Conservation (phyloP, 2,888 invertebrate species). For the Cantharis nigra region DNA sequence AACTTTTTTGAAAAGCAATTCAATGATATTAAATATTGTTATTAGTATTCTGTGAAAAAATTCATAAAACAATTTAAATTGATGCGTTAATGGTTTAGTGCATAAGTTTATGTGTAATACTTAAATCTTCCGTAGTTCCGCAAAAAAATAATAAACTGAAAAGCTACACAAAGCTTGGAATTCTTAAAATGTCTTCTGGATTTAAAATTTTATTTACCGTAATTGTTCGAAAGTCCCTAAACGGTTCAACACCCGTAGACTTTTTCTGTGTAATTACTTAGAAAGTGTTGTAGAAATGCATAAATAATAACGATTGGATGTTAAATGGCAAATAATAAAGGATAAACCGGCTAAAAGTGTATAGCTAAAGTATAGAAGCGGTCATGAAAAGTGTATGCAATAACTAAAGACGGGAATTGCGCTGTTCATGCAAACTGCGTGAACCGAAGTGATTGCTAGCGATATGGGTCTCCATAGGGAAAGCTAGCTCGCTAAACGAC, state of each 20-base stretch:
- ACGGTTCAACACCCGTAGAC: not conserved
- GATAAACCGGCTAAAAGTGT: conserved; percentile 2
- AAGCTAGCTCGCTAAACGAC: conserved; percentile 48
- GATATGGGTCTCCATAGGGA: conserved; percentile 46
- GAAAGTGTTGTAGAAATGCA: conserved; percentile 1
- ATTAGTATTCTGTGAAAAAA: too few species aligned
- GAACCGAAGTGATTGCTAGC: conserved; percentile 47
- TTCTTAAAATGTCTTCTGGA: not conserved
- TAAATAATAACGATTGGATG: conserved; percentile 3
- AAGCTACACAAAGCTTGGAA: not conserved
- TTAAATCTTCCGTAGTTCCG: not conserved
- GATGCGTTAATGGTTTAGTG: not conserved
- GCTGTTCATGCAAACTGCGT: conserved; percentile 45
- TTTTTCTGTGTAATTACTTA: not conserved
- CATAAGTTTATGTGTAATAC: not conserved
- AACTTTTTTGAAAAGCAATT: too few species aligned
- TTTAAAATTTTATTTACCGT: not conserved
- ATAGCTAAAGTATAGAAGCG: not conserved
- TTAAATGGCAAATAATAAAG: conserved; percentile 4
- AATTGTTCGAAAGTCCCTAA: not conserved
- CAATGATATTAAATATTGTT: too few species aligned
- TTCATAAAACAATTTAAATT: too few species aligned
- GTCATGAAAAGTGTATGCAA: conserved; percentile 15
- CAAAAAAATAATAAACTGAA: not conserved
- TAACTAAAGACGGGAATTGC: conserved; percentile 34